phyloP scores from a whole-genome alignment of 1,140 invertebrate species.

The Penaeus japonicus region DNA sequence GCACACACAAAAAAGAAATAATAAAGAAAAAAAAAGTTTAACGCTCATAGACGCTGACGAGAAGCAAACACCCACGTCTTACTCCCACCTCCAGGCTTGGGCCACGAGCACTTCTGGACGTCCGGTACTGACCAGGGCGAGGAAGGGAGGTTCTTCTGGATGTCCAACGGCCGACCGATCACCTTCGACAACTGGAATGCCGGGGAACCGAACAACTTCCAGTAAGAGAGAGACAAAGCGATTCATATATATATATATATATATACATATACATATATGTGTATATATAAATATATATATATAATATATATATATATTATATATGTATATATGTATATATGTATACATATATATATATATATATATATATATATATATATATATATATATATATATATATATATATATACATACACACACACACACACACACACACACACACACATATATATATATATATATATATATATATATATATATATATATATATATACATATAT shows the following conservation, averaged over 20 bases:
- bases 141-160: conserved; percentile 89
- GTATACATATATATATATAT: too few relatives aligned
- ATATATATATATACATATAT: too few relatives aligned
- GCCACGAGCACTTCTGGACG: conserved; percentile 91
- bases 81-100: conserved; percentile 72
- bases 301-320: neutral
- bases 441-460: too few relatives aligned
- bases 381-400: too few relatives aligned
- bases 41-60: too few relatives aligned
- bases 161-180: conserved; percentile 85
- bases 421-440: too few relatives aligned
- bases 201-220: conserved; percentile 64
- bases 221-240: conserved; percentile 15
- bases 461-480: too few relatives aligned
- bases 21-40: too few relatives aligned
- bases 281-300: neutral
- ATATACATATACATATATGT: neutral
- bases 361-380: too few relatives aligned
- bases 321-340: neutral
- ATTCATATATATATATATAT: neutral
- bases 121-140: conserved; percentile 89
- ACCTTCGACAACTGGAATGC: conserved; percentile 93
- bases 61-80: neutral
- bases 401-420: too few relatives aligned
- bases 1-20: neutral